These are phyloP conservation scores for Agapornis roseicollis DNA, from an alignment of 2,113 vertebrate genomes.

Conservation along the genomic window DNA sequence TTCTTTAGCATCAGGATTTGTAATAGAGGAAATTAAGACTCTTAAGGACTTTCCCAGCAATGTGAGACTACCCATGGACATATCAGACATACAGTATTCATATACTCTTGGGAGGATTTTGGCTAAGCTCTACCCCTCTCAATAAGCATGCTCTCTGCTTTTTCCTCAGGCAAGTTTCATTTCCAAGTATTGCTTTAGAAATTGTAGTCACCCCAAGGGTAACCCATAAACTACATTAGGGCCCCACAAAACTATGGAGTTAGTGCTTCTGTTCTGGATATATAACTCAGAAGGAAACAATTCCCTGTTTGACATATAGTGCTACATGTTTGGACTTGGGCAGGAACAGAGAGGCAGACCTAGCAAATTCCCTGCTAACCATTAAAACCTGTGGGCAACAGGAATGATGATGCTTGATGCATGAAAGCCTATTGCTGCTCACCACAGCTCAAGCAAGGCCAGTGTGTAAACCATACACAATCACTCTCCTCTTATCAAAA, in stretches of 20 bases:
- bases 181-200: conserved; percentile 6
- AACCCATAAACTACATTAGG: not conserved
- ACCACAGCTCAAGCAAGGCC: not conserved
- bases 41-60: not conserved
- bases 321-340: not conserved
- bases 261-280: not conserved
- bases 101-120: not conserved
- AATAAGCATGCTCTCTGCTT: not conserved
- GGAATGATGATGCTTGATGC: rapidly evolving
- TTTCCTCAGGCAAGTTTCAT: not conserved
- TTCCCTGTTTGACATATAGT: not conserved
- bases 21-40: not conserved
- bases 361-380: not conserved
- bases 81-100: not conserved
- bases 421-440: not conserved
- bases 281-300: not conserved
- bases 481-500: not conserved
- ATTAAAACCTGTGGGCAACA: not conserved
- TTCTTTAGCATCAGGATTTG: not conserved
- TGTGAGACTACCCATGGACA: not conserved
- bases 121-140: not conserved
- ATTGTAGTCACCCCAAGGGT: not conserved
- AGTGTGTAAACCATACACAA: not conserved
- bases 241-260: not conserved
- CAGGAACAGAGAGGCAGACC: not conserved